Evolutionary conservation across 2,113 vertebrate genomes (phyloP).

Genomic region (Hassar affinis): DNA sequence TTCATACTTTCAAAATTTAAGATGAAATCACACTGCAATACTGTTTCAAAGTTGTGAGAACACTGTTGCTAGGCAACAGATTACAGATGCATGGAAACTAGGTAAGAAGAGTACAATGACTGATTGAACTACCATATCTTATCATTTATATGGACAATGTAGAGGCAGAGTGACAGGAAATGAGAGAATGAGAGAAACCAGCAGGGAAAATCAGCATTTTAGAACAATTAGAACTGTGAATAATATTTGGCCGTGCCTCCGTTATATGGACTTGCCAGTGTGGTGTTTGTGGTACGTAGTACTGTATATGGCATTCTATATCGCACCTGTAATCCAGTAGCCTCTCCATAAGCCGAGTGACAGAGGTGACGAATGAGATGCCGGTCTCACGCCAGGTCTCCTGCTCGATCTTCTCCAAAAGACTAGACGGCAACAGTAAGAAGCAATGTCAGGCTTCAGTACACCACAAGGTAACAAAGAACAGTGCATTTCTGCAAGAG

Average conservation of each 20-base stretch:
- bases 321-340: constrained; percentile 92
- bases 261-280: background rate
- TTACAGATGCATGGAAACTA: background rate
- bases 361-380: constrained; percentile 92
- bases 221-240: background rate
- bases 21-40: background rate
- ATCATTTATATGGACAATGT: background rate
- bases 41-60: background rate
- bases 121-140: background rate
- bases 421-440: constrained; percentile 64
- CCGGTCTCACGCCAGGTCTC: constrained; percentile 97
- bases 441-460: background rate
- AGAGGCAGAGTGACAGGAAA: background rate
- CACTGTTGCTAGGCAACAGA: background rate
- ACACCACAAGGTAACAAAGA: background rate
- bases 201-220: background rate
- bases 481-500: background rate
- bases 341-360: constrained; percentile 96
- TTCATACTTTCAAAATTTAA: background rate
- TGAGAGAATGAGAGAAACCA: background rate
- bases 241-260: background rate
- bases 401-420: constrained; percentile 97
- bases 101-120: background rate
- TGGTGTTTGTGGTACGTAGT: background rate
- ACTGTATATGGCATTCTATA: background rate